Base-by-base conservation (phyloP, 2,113 vertebrate species). In the Hucho hucho region DNA sequence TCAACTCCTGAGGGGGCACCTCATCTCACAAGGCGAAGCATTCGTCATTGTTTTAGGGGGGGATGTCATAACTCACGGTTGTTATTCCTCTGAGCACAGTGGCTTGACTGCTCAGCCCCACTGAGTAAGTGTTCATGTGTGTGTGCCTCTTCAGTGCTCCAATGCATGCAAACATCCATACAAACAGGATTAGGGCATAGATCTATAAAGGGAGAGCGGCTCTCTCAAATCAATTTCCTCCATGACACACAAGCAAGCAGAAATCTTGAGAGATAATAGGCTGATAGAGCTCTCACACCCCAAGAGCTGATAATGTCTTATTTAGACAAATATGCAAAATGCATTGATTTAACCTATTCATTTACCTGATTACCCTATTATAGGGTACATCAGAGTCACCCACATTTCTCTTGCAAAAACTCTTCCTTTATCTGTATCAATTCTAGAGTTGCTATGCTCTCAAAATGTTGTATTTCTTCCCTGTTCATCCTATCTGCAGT, bases 21-120 rank as follows among this genome's bases (percentile, higher is more conserved):
- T 24, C 64, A 70, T 80, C 70, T 77, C 76, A 87, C 75, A 76
- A 77, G 49, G 47, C 70, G 64, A 69, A n/a, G 1, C 70, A 83
- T 82, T 76, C 70, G 77, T 84, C 66, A 75, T 70, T 32, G 32
- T 72, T 82, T 72, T 76, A 43, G 75, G 24, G 49, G 37, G 37
- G 28, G 20, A 72, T 43, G 58, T 46, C 58, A 63, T 64, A 73
- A 73, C 32, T 37, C 59, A 61, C 63, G 43, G 3, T 25, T 66
- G 79, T 75, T 46, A 65, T 68, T 68, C 58, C 83, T 81, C 49
- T 53, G 49, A 75, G 74, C 69, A 78, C 73, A 78, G 66, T 28
- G 66, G 6, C 64, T 70, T 74, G 20, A 25, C 28, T 63, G 28
- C 28, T 28, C 59, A 72, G 65, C 58, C 79, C 25, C 61, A 82